phyloP scores from a whole-genome alignment of 37 sponge, comb jelly and placozoan species.

The Halisarca cf. caerulea region DNA sequence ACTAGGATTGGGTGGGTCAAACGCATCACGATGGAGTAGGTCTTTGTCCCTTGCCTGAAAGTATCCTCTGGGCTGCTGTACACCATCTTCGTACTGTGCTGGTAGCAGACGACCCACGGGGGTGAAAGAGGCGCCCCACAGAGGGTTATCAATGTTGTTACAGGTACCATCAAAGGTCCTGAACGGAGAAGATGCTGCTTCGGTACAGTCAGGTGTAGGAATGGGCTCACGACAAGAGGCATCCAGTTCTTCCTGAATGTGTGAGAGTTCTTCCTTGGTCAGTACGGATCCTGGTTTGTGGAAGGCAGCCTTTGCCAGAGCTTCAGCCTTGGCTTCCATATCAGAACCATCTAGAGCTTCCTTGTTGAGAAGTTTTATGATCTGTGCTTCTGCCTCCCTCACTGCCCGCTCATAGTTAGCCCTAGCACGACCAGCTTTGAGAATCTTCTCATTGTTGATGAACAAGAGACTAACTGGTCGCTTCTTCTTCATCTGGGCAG shows the following conservation, averaged over 20 bases:
- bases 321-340: conserved; percentile 33
- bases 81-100: conserved; percentile 79
- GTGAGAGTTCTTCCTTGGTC: conserved; percentile 39
- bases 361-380: conserved; percentile 2
- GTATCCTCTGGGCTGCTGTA: conserved; percentile 53
- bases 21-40: conserved; percentile 25
- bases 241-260: conserved; percentile 4
- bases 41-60: conserved; percentile 23
- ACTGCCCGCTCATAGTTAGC: conserved; percentile 12
- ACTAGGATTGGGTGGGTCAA: conserved; percentile 75
- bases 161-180: conserved; percentile 88
- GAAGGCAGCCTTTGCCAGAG: conserved; percentile 45
- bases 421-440: not conserved
- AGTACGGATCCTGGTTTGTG: conserved; percentile 56
- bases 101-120: conserved; percentile 70
- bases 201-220: not conserved
- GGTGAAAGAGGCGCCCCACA: conserved; percentile 64
- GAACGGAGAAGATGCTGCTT: not conserved
- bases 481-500: not conserved
- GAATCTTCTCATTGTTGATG: not conserved
- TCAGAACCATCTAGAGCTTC: conserved; percentile 3
- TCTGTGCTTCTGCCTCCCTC: not conserved
- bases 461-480: not conserved
- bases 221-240: too few relatives aligned
- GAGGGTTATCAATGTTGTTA: conserved; percentile 79